Evolutionary conservation across 2,888 invertebrate genomes (phyloP).

Genomic region (Melitaea athalia): DNA sequence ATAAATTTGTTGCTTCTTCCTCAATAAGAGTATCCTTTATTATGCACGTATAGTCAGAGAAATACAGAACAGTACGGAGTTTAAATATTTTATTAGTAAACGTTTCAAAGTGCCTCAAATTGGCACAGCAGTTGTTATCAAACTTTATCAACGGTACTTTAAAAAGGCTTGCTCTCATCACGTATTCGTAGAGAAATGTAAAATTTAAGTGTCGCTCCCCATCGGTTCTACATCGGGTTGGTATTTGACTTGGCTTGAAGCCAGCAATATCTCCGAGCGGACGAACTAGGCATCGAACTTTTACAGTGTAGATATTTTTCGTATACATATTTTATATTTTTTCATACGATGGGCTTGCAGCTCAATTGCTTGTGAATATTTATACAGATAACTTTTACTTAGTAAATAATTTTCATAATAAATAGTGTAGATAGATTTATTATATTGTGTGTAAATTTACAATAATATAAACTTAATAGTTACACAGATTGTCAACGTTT

Average conservation of each 20-base stretch:
- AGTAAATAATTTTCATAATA: not conserved
- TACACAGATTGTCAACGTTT: no score
- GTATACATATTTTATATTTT: constrained; percentile 23
- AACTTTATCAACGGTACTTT: constrained; percentile 23
- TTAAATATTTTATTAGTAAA: constrained; percentile 8
- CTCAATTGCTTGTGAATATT: constrained; percentile 14
- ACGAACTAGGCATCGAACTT: constrained; percentile 68
- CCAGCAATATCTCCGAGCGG: constrained; percentile 51
- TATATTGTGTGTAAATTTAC: no score
- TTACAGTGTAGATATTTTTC: constrained; percentile 65
- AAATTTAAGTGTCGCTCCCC: constrained; percentile 68
- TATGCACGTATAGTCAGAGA: not conserved
- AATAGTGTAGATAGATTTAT: not conserved
- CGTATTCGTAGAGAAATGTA: constrained; percentile 48
- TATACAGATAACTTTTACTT: not conserved
- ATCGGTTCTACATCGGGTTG: constrained; percentile 45
- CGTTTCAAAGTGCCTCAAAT: constrained; percentile 12
- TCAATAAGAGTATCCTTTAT: not conserved
- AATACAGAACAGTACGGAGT: not conserved
- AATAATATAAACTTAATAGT: no score
- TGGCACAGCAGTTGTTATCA: constrained; percentile 18
- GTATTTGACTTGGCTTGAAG: constrained; percentile 32
- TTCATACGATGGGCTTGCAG: constrained; percentile 29
- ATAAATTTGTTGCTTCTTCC: no score
- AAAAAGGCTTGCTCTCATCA: constrained; percentile 26